Evolutionary conservation across 2,888 invertebrate genomes (phyloP), one percentile per base, ranked within the genome.

Genomic region (Trichogramma dendrolimi): DNA sequence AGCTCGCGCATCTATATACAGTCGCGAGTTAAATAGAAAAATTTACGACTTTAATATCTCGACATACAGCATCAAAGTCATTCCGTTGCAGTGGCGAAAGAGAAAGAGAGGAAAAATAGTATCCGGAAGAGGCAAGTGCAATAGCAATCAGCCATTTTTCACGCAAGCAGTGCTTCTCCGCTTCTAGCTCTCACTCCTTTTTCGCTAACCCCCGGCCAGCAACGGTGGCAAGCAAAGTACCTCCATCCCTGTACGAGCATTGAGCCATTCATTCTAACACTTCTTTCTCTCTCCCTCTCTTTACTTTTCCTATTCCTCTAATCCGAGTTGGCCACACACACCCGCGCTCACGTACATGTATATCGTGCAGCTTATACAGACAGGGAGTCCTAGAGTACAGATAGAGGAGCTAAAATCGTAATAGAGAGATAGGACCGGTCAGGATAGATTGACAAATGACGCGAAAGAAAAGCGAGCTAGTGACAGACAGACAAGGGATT

Each of bases 381-480:
- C 27, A 27, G 27, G 27, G 27, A 27, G 27, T 27, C 27, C 27
- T 27, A 27, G 27, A 27, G 27, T 27, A 27, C 27, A 27, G 27
- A 27, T 27, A 27, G 27, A 27, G 27, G 27, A 27, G 27, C 27
- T 27, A 27, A 27, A 61, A 60, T 60, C 59, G 61, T 61, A 63
- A 63, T 62, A 61, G 62, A 65, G 62, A 65, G 60, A 65, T 58
- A 50, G 42, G 58, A 40, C 14, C 50, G 43, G 50, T 40, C 42
- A 38, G 6, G 51, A 55, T 41, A 49, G 65, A 65, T 65, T 65
- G 65, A 65, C 65, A 65, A 65, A 65, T 62, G 65, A 65, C 62
- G 62, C 58, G 65, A 63, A 65, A 65, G 62, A 63, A 65, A 48
- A 55, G 58, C 42, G 48, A 43, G 8, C 42, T 40, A 46, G 11